Conservation (phyloP, 2,888 invertebrate genomes). For the Lathronympha strigana region DNA sequence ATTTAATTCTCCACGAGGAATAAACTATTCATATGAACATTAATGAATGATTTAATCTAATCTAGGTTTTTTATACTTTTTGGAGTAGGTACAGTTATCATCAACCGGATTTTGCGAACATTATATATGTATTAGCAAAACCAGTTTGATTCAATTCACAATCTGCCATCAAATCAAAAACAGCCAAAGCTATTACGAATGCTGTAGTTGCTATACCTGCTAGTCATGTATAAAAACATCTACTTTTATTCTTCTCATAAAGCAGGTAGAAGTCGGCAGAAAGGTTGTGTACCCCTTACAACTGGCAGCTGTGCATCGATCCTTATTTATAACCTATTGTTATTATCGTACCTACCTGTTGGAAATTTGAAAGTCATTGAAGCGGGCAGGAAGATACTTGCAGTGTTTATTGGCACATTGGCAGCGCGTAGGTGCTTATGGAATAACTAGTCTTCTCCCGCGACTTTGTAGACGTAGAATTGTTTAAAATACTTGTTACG, state of each 20-base stretch:
- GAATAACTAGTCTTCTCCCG: too few relatives aligned
- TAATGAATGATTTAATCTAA: too few relatives aligned
- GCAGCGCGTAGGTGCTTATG: too few relatives aligned
- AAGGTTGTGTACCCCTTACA: constrained; percentile 25
- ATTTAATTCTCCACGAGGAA: too few relatives aligned
- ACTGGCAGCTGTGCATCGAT: constrained; percentile 20
- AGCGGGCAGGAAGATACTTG: neutral
- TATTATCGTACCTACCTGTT: constrained; percentile 16
- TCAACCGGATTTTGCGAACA: neutral
- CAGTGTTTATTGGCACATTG: too few relatives aligned
- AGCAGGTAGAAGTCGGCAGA: constrained; percentile 27
- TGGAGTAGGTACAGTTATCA: neutral
- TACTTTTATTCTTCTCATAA: constrained; percentile 31
- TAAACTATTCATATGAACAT: too few relatives aligned
- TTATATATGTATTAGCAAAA: neutral
- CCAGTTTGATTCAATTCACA: neutral
- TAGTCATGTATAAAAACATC: constrained; percentile 23
- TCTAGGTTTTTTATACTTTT: too few relatives aligned
- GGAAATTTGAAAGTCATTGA: constrained; percentile 13
- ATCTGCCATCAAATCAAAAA: neutral
- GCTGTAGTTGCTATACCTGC: constrained; percentile 26
- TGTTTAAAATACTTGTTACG: too few relatives aligned
- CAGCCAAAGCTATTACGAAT: neutral
- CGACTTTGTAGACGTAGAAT: too few relatives aligned
- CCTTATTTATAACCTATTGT: constrained; percentile 35